These are phyloP conservation scores for Condylura cristata DNA, from an alignment of 2,113 vertebrate species.

Conservation along the genomic window DNA sequence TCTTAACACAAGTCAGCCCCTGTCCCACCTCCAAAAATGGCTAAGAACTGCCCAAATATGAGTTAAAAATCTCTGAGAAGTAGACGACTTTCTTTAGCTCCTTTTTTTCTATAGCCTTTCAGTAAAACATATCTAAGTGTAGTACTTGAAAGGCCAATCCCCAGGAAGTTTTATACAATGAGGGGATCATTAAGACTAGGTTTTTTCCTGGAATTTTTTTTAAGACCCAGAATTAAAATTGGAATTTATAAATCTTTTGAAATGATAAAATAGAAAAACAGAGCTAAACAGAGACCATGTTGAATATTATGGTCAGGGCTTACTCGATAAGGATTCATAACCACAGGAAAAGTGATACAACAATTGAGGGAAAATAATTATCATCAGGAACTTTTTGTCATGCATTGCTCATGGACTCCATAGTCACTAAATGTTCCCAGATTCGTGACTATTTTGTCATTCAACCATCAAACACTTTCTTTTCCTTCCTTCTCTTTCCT, in stretches of 20 bases:
- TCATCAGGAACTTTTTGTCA: neutral
- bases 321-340: neutral
- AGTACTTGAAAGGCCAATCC: neutral
- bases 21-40: neutral
- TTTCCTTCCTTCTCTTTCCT: neutral
- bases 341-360: neutral
- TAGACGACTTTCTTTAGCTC: neutral
- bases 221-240: neutral
- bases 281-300: neutral
- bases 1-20: neutral
- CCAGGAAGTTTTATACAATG: neutral
- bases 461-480: neutral
- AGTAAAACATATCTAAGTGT: neutral
- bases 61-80: neutral
- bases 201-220: neutral
- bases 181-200: neutral
- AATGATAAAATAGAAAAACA: neutral
- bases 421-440: slow-evolving; percentile 34
- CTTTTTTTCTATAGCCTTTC: neutral
- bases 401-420: neutral
- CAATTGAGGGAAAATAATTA: neutral
- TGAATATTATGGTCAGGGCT: neutral
- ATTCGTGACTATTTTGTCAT: neutral
- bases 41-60: neutral
- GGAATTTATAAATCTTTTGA: neutral